Base-by-base conservation (phyloP, 2,888 invertebrate genomes). In the Hermaeophaga mercurialis region DNA sequence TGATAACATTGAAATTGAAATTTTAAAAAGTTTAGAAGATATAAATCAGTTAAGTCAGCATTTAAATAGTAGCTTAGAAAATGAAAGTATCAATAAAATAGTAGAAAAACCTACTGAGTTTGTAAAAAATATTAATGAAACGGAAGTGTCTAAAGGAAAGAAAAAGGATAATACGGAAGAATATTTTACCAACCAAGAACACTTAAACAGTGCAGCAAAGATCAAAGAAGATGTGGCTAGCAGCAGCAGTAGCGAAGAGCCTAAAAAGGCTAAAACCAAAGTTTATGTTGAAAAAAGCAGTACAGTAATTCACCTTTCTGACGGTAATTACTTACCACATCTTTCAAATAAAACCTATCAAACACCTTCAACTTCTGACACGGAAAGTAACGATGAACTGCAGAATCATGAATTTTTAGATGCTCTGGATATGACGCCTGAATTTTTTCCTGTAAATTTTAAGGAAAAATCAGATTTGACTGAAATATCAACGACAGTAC, bases 261-360 rank as follows among this genome's bases (percentile, higher is more conserved):
- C 24, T 43, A 12, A 26, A 43, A 43, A 14, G 26, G n/a, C 14
- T n/a, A 44, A 43, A 38, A 60, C 57, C 17, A 74, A 73, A 68
- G 64, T 72, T 44, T 73, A 75, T 28, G 72, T 76, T 14, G 76
- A 76, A 63, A 78, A 77, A 65, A 77, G 76, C 61, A 75, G 75
- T 59, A 77, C 77, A 1, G 76, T 77, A 1, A 77, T 76, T 36
- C 74, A 76, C 62, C 72, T 77, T 12, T 64, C 70, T 7, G 73
- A 75, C 55, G 65, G 65, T 33, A 62, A 65, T 46, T 64, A 64
- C 26, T 55, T 65, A 50, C 41, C 62, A 33, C 62, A 58, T 1
- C 38, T 18, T 24, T 34, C 60, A 18, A 61, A 62, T 34, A 52
- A 58, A 24, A 46, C 55, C 14, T 28, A 47, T 17, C 47, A 43